Evolutionary conservation across 2,113 vertebrate species (phyloP).

Genomic region (Ploceus nigricollis): DNA sequence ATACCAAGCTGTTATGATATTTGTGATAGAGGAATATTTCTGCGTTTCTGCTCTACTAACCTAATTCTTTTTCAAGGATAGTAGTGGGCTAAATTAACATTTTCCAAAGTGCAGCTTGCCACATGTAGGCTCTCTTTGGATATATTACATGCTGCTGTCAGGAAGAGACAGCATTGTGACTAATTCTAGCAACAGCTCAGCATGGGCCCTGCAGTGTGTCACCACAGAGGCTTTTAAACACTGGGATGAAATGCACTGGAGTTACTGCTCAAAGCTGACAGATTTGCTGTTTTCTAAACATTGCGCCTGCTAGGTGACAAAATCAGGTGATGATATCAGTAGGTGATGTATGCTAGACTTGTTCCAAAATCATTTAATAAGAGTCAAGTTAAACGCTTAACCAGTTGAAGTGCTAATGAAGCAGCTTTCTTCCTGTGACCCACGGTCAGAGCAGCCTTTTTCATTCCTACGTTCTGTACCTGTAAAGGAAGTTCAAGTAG

Average conservation of each 20-base stretch:
- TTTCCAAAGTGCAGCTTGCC: background rate
- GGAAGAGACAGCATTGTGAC: background rate
- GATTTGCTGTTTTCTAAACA: background rate
- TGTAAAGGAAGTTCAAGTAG: background rate
- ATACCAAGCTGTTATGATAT: background rate
- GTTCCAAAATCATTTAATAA: background rate
- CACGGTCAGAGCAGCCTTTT: background rate
- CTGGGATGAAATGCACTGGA: background rate
- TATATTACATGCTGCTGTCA: rapidly evolving
- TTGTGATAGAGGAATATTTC: background rate
- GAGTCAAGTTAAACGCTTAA: background rate
- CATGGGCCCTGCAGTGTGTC: background rate
- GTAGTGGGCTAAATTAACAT: background rate
- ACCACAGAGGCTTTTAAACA: background rate
- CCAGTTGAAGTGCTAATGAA: background rate
- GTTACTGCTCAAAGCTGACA: background rate
- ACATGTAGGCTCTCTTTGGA: background rate
- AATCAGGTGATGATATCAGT: background rate
- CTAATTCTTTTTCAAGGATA: background rate
- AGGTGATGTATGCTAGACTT: background rate
- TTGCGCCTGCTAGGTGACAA: background rate
- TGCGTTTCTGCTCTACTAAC: background rate
- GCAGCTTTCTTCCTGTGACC: background rate
- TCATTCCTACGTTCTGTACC: rapidly evolving
- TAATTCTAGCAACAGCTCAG: background rate